phyloP scores from a whole-genome alignment of 2,113 vertebrate species.

The Carettochelys insculpta region DNA sequence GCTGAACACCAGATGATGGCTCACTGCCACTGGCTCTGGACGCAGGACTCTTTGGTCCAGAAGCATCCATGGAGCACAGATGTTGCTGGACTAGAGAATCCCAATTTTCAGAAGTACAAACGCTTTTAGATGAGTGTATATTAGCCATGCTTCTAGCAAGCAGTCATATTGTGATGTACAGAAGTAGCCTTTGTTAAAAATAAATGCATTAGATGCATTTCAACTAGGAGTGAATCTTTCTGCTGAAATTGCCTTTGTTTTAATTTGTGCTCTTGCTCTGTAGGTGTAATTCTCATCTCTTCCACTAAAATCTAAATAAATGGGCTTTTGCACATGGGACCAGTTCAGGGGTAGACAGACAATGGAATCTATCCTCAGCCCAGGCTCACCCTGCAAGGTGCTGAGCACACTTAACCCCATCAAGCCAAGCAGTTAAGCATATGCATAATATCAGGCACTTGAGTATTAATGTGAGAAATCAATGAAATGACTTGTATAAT shows the following conservation, averaged over 20 bases:
- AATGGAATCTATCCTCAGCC: background rate
- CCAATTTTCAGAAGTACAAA: too few relatives aligned
- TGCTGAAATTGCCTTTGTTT: background rate
- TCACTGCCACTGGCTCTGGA: too few relatives aligned
- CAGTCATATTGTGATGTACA: background rate
- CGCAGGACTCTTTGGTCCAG: too few relatives aligned
- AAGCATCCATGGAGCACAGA: too few relatives aligned
- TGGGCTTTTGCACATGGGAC: background rate
- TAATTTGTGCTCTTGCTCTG: background rate
- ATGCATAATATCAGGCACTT: background rate
- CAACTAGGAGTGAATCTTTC: background rate
- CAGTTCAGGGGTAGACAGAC: background rate
- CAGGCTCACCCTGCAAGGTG: background rate
- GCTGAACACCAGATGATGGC: too few relatives aligned
- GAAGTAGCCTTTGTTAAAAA: background rate
- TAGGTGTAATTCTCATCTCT: background rate
- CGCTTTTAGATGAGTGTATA: background rate
- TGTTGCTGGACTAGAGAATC: too few relatives aligned
- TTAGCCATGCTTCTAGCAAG: background rate
- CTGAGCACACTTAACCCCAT: background rate
- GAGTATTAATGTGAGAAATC: background rate
- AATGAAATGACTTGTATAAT: background rate
- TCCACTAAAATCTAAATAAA: background rate
- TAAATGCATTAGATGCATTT: background rate
- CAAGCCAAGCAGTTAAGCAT: background rate